These are phyloP conservation scores for Athrips mouffetella DNA, from an alignment of 2,888 invertebrate species.

Conservation along the genomic window DNA sequence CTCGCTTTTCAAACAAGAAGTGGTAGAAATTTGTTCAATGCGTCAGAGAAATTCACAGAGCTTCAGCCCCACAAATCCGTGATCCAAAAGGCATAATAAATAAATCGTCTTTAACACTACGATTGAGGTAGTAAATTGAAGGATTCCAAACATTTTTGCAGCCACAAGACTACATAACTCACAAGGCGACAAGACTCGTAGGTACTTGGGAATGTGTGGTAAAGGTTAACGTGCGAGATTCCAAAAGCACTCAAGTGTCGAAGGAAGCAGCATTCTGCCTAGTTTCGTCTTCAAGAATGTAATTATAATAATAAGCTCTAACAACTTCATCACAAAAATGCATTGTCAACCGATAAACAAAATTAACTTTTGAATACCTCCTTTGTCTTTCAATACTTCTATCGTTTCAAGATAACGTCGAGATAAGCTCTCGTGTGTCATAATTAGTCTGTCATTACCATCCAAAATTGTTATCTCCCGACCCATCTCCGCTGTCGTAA, in stretches of 20 bases:
- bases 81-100: background rate
- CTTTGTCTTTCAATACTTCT: slow-evolving; percentile 8
- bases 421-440: slow-evolving; percentile 19
- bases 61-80: too few species aligned
- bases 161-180: background rate
- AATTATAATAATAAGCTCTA: background rate
- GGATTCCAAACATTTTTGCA: background rate
- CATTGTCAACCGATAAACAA: background rate
- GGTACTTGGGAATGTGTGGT: background rate
- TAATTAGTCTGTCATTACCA: slow-evolving; percentile 54
- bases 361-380: background rate
- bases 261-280: too few species aligned
- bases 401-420: slow-evolving; percentile 13
- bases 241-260: background rate
- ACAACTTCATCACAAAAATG: background rate
- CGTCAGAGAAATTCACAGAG: too few species aligned
- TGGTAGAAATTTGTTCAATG: too few species aligned
- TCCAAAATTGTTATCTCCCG: slow-evolving; percentile 42
- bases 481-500: slow-evolving; percentile 40
- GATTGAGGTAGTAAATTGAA: background rate
- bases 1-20: too few species aligned
- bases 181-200: background rate
- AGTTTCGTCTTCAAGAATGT: too few species aligned
- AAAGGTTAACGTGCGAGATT: background rate
- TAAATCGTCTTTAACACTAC: background rate